phyloP scores from a whole-genome alignment of 2,113 vertebrate species.

The Crypturellus undulatus region DNA sequence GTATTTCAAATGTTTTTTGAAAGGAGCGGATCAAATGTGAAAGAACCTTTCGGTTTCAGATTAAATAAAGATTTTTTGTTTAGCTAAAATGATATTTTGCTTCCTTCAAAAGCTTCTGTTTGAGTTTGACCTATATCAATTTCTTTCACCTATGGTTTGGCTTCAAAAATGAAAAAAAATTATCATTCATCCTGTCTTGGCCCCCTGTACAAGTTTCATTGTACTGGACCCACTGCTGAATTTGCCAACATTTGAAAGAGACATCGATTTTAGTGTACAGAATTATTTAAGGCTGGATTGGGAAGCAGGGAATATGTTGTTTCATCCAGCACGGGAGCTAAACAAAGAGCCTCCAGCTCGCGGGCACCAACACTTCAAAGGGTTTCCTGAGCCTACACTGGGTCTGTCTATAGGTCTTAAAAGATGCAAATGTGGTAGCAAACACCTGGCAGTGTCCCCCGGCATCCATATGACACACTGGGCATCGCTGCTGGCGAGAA shows the following conservation, averaged over 20 bases:
- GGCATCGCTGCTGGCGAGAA: not conserved
- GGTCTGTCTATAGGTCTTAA: not conserved
- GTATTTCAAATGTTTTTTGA: conserved; percentile 28
- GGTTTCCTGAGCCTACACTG: no score
- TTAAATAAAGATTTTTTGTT: conserved; percentile 1
- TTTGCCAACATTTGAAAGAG: not conserved
- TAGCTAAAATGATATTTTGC: not conserved
- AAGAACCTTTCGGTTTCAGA: conserved; percentile 29
- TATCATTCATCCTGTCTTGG: not conserved
- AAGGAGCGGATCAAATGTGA: conserved; percentile 20
- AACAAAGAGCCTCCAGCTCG: not conserved
- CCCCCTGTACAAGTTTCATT: not conserved
- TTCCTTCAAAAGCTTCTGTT: not conserved
- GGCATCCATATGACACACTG: not conserved
- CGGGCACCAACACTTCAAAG: not conserved
- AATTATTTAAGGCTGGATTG: not conserved
- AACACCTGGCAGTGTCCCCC: not conserved
- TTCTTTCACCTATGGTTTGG: not conserved
- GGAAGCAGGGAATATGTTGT: not conserved
- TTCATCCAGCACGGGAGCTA: not conserved
- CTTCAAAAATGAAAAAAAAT: not conserved
- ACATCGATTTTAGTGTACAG: not conserved
- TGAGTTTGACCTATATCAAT: not conserved
- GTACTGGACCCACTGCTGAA: not conserved
- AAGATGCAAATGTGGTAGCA: no score